These are phyloP conservation scores for Drosophila nebulosa DNA, from an alignment of 1,140 invertebrate species.

Conservation along the genomic window DNA sequence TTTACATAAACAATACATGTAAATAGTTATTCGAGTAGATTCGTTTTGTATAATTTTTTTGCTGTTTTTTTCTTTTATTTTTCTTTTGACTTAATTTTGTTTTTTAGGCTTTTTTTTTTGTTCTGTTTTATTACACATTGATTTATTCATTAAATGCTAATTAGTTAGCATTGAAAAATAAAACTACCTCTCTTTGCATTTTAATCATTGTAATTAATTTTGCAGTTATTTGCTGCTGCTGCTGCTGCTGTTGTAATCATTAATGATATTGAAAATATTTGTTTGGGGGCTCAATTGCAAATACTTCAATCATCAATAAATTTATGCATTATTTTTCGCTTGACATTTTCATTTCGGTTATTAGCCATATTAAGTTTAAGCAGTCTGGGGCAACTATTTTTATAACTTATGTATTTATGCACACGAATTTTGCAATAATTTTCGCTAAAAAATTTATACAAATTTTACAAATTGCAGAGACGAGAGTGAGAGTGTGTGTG, in stretches of 20 bases:
- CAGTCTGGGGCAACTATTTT: slow-evolving; percentile 11
- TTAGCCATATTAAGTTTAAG: not conserved
- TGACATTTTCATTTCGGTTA: slow-evolving; percentile 11
- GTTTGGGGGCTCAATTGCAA: slow-evolving; percentile 65
- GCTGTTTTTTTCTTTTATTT: not conserved
- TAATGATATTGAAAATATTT: slow-evolving; percentile 67
- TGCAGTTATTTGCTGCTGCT: not conserved
- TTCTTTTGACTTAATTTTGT: not conserved
- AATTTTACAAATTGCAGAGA: not conserved
- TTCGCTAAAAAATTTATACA: not conserved
- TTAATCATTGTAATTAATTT: slow-evolving; percentile 15
- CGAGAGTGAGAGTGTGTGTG: not conserved
- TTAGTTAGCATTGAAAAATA: slow-evolving; percentile 6
- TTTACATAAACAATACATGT: not conserved
- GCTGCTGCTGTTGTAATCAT: not conserved
- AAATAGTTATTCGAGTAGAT: slow-evolving; percentile 19
- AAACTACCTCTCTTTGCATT: not conserved
- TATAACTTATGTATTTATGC: not conserved
- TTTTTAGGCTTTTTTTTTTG: slow-evolving; percentile 3
- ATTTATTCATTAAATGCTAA: slow-evolving; percentile 35
- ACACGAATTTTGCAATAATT: not conserved
- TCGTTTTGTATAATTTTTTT: not conserved
- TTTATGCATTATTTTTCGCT: slow-evolving; percentile 29
- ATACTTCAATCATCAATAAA: slow-evolving; percentile 55
- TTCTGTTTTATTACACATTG: slow-evolving; percentile 9